Evolutionary conservation across 1,140 invertebrate genomes (phyloP).

Genomic region (Camponotus vicinus): DNA sequence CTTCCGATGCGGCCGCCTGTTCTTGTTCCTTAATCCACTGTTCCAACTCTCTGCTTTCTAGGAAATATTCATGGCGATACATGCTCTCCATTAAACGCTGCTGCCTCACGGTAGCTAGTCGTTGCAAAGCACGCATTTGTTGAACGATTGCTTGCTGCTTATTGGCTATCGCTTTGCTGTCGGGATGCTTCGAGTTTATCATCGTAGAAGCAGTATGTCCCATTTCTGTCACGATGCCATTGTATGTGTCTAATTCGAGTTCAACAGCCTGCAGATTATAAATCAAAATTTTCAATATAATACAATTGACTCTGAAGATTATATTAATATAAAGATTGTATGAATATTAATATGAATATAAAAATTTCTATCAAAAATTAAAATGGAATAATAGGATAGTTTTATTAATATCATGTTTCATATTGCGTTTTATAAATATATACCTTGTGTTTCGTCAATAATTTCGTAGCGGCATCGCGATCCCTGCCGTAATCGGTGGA

Average conservation of each 20-base stretch:
- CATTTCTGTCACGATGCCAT: slow-evolving; percentile 96
- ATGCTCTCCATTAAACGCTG: slow-evolving; percentile 96
- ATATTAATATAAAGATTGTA: too few species aligned
- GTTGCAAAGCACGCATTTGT: slow-evolving; percentile 93
- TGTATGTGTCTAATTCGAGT: slow-evolving; percentile 97
- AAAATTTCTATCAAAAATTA: neutral
- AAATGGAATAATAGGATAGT: neutral
- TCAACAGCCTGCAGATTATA: slow-evolving; percentile 90
- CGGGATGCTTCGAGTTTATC: slow-evolving; percentile 92
- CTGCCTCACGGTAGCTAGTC: slow-evolving; percentile 92
- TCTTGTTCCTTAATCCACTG: slow-evolving; percentile 98
- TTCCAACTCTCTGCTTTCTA: slow-evolving; percentile 96
- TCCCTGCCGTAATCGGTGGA: slow-evolving; percentile 95
- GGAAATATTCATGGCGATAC: slow-evolving; percentile 96
- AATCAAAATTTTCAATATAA: neutral
- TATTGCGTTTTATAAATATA: slow-evolving; percentile 1
- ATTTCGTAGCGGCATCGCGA: slow-evolving; percentile 95
- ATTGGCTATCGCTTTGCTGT: slow-evolving; percentile 92
- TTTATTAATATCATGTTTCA: neutral
- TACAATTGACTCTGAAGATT: neutral
- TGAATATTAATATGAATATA: too few species aligned
- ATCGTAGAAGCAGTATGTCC: slow-evolving; percentile 93
- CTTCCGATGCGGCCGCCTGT: slow-evolving; percentile 95
- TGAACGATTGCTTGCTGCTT: slow-evolving; percentile 93
- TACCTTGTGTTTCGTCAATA: slow-evolving; percentile 97